These are phyloP conservation scores for Crocidura indochinensis DNA, from an alignment of 2,797 vertebrate species.

Conservation along the genomic window DNA sequence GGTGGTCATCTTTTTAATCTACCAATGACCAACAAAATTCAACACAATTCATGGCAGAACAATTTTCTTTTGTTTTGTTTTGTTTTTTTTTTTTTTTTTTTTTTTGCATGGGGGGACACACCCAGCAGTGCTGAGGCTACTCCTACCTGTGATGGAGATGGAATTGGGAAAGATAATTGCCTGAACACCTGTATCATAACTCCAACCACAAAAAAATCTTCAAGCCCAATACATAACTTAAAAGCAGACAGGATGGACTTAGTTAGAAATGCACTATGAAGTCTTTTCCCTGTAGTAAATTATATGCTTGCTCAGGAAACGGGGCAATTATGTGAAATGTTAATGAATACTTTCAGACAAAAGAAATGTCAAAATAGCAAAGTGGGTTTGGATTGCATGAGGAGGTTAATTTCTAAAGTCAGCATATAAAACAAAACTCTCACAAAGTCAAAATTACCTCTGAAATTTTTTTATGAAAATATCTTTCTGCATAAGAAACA, in stretches of 20 bases:
- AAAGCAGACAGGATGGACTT: conserved; percentile 77
- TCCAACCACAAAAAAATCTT: too few relatives aligned
- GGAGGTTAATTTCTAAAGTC: conserved; percentile 85
- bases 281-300: conserved; percentile 79
- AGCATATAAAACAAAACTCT: conserved; percentile 78
- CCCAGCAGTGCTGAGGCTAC: too few relatives aligned
- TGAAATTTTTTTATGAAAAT: conserved; percentile 71
- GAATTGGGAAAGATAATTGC: too few relatives aligned
- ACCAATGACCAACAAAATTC: not conserved
- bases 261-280: conserved; percentile 76
- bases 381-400: conserved; percentile 83
- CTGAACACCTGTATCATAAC: too few relatives aligned
- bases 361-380: conserved; percentile 84
- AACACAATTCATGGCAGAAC: conserved; percentile 53
- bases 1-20: not conserved
- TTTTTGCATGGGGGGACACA: too few relatives aligned
- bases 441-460: conserved; percentile 79
- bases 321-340: conserved; percentile 83
- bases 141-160: too few relatives aligned
- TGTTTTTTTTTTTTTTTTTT: too few relatives aligned
- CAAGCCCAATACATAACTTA: conserved; percentile 48
- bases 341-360: conserved; percentile 86
- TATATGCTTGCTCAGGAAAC: conserved; percentile 82
- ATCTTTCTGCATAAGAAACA: conserved; percentile 54
- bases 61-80: not conserved